Evolutionary conservation across 2,113 vertebrate genomes (phyloP), one percentile per base, ranked within the genome.

Genomic region (Amblyopsis rosae): DNA sequence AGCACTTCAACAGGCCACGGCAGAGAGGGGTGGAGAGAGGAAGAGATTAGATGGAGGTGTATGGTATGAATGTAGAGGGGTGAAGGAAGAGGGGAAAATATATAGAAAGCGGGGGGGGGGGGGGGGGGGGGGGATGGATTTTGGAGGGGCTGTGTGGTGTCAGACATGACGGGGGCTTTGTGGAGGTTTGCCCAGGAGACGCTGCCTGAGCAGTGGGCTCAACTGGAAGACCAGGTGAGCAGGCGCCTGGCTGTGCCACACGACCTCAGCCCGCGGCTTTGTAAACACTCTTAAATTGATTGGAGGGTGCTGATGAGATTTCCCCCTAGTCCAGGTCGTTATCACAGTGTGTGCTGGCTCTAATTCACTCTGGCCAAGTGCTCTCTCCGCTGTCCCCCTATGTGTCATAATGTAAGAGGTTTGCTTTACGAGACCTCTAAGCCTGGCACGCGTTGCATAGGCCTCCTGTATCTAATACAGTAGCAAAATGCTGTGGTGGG

Each of bases 241-340:
- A 69, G 66, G 69, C 59, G 77, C 76, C 81, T 80, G 67, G 82
- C 80, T 87, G 80, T 73, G 58, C 76, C 79, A 75, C 70, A 59
- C 35, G 35, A 72, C 66, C 76, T 77, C 78, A 76, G 83, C 72
- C 76, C 19, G 47, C 85, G 81, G 80, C 82, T 89, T 88, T 87
- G 86, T 87, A 86, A 88, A 90, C 86, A 87, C 66, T 67, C 77
- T 75, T 85, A 66, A 84, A 91, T 89, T 90, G 86, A 90, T 88
- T 83, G 83, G 73, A 82, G 72, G 62, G 47, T 77, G 65, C 79
- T 76, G 85, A 86, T 74, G 87, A 86, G 85, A 87, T 89, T 84
- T 86, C 75, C 82, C 75, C 80, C 72, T 62, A 73, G 73, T 55
- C 63, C 12, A 41, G 50, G 79, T 85, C 81, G 82, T 91, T 88